These are phyloP conservation scores for Odontocolon sp. DNA, from an alignment of 2,888 invertebrate species.

Conservation along the genomic window DNA sequence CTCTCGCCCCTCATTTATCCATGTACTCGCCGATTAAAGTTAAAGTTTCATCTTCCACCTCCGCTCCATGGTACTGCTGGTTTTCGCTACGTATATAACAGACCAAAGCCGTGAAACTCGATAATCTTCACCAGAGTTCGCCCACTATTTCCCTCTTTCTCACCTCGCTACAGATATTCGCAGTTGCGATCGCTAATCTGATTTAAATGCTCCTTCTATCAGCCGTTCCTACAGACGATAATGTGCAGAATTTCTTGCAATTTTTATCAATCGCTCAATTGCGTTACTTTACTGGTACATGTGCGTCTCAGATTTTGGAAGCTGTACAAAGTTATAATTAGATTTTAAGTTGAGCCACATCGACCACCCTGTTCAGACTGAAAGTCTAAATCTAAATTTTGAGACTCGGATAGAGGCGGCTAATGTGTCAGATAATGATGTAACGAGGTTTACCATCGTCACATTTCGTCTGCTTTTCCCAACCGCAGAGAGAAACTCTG, in stretches of 20 bases:
- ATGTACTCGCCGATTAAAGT: constrained; percentile 56
- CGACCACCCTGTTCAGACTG: no score
- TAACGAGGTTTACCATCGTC: no score
- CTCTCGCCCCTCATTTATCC: constrained; percentile 37
- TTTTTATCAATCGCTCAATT: constrained; percentile 48
- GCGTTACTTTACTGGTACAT: no score
- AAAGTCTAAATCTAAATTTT: no score
- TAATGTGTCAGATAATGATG: no score
- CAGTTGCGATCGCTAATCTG: constrained; percentile 37
- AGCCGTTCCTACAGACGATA: no score
- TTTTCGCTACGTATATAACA: constrained; percentile 29
- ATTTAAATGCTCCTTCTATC: constrained; percentile 35
- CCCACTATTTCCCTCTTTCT: constrained; percentile 21
- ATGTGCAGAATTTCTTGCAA: constrained; percentile 14
- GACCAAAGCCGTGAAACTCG: constrained; percentile 56
- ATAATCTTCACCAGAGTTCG: constrained; percentile 55
- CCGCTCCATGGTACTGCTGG: constrained; percentile 1
- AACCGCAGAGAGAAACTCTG: no score
- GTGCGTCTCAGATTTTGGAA: no score
- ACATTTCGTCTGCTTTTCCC: no score
- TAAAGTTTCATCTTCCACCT: constrained; percentile 49
- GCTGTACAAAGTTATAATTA: no score
- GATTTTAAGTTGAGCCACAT: no score
- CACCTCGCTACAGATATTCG: constrained; percentile 16
- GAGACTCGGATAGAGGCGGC: no score